Evolutionary conservation across 2,113 vertebrate species (phyloP).

Genomic region (Sander lucioperca): DNA sequence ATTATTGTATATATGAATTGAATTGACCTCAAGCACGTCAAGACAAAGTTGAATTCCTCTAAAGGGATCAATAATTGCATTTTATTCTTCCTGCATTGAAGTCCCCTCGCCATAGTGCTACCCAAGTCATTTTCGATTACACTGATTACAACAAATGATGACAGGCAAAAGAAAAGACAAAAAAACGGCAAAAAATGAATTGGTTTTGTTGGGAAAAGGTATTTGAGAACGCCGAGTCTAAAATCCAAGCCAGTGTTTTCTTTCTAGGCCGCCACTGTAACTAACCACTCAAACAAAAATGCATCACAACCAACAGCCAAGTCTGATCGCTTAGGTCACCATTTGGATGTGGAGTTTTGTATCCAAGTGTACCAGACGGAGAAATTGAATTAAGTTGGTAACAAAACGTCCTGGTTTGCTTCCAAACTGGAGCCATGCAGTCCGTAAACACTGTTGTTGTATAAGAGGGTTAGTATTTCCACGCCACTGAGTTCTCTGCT

Average conservation of each 20-base stretch:
- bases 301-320: slow-evolving; percentile 46
- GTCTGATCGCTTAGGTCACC: slow-evolving; percentile 46
- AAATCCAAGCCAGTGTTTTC: slow-evolving; percentile 32
- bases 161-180: neutral
- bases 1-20: neutral
- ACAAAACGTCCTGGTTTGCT: slow-evolving; percentile 41
- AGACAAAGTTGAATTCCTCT: neutral
- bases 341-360: slow-evolving; percentile 33
- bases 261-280: slow-evolving; percentile 13
- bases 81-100: slow-evolving; percentile 14
- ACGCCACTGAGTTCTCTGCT: neutral
- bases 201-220: slow-evolving; percentile 25
- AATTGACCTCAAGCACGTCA: neutral
- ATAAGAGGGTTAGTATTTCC: slow-evolving; percentile 53
- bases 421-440: slow-evolving; percentile 46
- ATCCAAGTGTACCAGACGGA: slow-evolving; percentile 53
- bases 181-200: neutral
- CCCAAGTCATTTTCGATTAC: slow-evolving; percentile 2
- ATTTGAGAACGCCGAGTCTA: slow-evolving; percentile 11
- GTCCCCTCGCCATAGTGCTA: neutral
- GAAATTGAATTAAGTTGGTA: slow-evolving; percentile 52
- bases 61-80: neutral
- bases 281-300: slow-evolving; percentile 44
- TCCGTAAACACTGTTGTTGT: slow-evolving; percentile 60
- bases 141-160: slow-evolving; percentile 41